These are phyloP conservation scores for Rhinichthys klamathensis DNA, from an alignment of 2,113 vertebrate species.

Conservation along the genomic window DNA sequence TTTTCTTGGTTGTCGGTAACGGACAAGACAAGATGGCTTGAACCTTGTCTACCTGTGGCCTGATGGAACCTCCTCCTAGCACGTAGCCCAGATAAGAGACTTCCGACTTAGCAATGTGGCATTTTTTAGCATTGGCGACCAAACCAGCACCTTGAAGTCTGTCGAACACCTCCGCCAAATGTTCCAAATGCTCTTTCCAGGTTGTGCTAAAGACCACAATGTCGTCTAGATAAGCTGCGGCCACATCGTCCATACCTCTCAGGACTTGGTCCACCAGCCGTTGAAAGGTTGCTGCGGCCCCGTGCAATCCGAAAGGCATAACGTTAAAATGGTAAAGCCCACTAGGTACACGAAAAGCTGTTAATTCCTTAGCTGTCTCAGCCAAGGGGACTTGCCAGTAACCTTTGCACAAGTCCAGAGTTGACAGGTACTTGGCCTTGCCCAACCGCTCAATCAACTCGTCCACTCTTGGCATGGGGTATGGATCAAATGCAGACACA, in stretches of 20 bases:
- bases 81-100: neutral
- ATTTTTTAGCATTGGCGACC: neutral
- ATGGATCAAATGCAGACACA: too few relatives aligned
- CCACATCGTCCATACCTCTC: too few relatives aligned
- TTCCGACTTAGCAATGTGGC: neutral
- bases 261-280: too few relatives aligned
- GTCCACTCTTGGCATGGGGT: too few relatives aligned
- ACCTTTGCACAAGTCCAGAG: too few relatives aligned
- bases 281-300: too few relatives aligned
- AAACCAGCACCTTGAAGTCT: neutral
- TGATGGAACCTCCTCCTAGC: neutral
- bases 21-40: neutral
- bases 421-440: too few relatives aligned
- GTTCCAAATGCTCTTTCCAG: neutral
- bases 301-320: neutral
- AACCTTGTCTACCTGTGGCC: neutral
- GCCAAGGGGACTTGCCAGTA: too few relatives aligned
- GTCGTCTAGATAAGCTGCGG: neutral
- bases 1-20: neutral
- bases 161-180: neutral
- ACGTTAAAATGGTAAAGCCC: too few relatives aligned
- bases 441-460: too few relatives aligned
- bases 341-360: too few relatives aligned
- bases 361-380: too few relatives aligned
- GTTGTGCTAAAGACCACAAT: neutral